A percentile compares a stretch with the other conserved stretches of the same genome.
These are phyloP conservation scores for Anisognathus igniventris DNA, from an alignment of 2,797 vertebrate species.

Conservation along the genomic window DNA sequence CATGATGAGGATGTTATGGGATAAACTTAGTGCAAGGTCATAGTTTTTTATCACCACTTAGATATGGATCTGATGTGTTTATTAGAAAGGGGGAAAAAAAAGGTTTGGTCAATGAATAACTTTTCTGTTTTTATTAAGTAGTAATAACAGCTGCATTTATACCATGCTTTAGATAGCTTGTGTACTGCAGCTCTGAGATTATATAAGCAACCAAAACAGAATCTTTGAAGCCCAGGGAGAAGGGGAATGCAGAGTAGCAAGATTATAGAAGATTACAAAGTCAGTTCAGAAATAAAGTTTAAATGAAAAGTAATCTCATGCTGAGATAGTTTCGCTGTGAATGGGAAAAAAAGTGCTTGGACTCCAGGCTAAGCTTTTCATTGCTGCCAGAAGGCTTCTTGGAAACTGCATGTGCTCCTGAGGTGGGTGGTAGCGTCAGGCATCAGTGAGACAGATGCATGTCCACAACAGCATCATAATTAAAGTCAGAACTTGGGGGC, in stretches of 20 bases:
- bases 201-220: neutral
- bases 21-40: neutral
- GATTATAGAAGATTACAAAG: neutral
- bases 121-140: neutral
- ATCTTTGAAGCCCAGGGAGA: neutral
- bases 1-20: neutral
- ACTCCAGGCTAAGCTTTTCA: neutral
- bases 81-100: neutral
- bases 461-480: neutral
- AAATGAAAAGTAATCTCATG: neutral
- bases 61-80: constrained; percentile 4
- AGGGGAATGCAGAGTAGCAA: neutral
- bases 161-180: neutral
- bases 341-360: neutral
- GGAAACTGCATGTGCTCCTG: neutral
- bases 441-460: neutral
- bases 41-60: neutral
- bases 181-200: neutral
- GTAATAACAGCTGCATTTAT: neutral
- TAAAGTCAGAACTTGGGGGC: neutral
- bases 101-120: neutral
- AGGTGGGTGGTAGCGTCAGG: neutral
- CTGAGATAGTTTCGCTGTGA: neutral
- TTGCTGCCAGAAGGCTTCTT: neutral
- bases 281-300: neutral